Evolutionary conservation across 2,113 vertebrate genomes (phyloP), one percentile per base, ranked within the genome.

Genomic region (Vimba vimba): DNA sequence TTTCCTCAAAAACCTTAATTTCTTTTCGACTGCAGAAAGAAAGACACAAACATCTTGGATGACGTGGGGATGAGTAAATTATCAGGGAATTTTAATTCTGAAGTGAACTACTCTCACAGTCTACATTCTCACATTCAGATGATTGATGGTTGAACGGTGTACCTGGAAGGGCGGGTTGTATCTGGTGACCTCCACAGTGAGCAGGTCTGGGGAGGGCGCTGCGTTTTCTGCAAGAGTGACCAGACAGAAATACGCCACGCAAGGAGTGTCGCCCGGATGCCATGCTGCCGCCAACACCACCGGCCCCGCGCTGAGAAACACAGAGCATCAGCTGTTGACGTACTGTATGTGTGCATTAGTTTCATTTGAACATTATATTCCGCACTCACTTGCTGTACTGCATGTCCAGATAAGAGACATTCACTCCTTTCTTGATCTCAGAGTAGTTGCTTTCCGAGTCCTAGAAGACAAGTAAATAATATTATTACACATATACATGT

Each of bases 401-500:
- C 93, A 99, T 91, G 90, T 97, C 97, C 93, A 99, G 94, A 64
- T 97, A 99, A 0, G 90, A 90, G 86, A 98, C 89, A 25, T 95
- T 96, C n/a, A 96, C 95, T 23, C 96, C 97, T 80, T 96, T 96
- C 93, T 97, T 99, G 89, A 98, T 95, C 87, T 95, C 96, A 88
- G 96, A 96, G 57, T 97, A 99, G 94, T 98, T 97, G 89, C 96
- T 97, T 92, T 99, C 97, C 55, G 97, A 98, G 25, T 97, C 97
- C 98, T 99, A 64, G 17, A 55, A 30, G 75, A 33, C 3, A 50
- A 33, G 15, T 0, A 4, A 2, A 2, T 9, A 10, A 43, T 43
- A 9, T 9, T 43, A 39, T 39, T 43, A 68, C 15, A 36, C 15
- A 6, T 66, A 66, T 68, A 7, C 0, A 6, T 15, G 25, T 27